Percentiles rank a stretch among this genome's conserved stretches.
Evolutionary conservation across 2,797 vertebrate genomes (phyloP).

Genomic region (Salmo trutta): DNA sequence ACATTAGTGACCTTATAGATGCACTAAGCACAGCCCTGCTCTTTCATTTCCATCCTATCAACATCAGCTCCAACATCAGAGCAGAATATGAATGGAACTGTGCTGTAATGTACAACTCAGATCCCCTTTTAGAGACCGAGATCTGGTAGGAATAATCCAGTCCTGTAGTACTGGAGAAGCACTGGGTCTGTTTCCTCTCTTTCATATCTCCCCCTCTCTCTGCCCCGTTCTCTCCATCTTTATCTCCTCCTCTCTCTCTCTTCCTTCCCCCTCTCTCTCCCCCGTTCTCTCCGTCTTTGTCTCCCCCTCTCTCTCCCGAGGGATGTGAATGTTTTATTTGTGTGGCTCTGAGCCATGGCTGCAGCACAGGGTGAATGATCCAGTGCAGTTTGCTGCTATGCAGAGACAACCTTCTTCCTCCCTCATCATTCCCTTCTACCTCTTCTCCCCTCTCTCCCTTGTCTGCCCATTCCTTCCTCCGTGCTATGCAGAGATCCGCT

Average conservation of each 20-base stretch:
- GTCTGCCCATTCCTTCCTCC: conserved; percentile 9
- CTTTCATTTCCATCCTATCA: background rate
- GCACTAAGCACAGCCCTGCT: background rate
- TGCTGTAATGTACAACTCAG: background rate
- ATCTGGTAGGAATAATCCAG: too few relatives aligned
- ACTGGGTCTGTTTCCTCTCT: background rate
- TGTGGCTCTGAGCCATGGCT: conserved; percentile 71
- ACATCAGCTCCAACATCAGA: background rate
- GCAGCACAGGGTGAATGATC: conserved; percentile 76
- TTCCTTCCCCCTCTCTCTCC: background rate
- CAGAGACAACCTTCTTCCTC: conserved; percentile 65
- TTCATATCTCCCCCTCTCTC: conserved; percentile 10
- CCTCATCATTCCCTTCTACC: background rate
- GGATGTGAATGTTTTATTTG: conserved; percentile 72
- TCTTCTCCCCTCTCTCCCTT: background rate
- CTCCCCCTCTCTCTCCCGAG: conserved; percentile 16
- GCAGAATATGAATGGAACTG: background rate
- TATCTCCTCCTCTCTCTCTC: conserved; percentile 1
- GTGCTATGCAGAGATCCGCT: background rate
- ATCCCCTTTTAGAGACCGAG: background rate
- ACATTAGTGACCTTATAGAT: background rate
- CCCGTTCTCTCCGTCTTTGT: conserved; percentile 6
- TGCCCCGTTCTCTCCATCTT: conserved; percentile 22
- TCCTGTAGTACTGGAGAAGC: too few relatives aligned
- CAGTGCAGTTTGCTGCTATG: conserved; percentile 80